A percentile compares a stretch with the other conserved stretches of the same genome.
Evolutionary conservation across 2,888 invertebrate species (phyloP).

Genomic region (Shargacucullia verbasci): DNA sequence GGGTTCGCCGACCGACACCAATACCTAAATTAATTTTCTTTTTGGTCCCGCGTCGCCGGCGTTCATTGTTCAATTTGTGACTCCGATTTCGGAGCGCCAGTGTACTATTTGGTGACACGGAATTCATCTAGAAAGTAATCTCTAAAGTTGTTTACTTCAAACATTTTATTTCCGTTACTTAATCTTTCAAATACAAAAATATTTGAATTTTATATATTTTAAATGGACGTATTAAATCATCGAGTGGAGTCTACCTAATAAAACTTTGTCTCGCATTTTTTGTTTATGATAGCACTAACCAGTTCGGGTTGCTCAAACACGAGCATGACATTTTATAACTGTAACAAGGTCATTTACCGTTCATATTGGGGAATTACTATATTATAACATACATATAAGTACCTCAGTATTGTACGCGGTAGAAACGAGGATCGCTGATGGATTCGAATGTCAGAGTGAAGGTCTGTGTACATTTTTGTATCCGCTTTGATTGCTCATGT

Average conservation of each 20-base stretch:
- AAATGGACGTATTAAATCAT: slow-evolving; percentile 38
- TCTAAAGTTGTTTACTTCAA: slow-evolving; percentile 55
- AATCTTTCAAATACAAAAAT: slow-evolving; percentile 4
- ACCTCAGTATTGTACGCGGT: slow-evolving; percentile 65
- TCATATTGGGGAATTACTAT: slow-evolving; percentile 78
- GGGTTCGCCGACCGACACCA: slow-evolving; percentile 87
- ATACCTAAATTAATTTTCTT: slow-evolving; percentile 89
- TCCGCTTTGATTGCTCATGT: slow-evolving; percentile 53
- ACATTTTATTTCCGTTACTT: too few species aligned
- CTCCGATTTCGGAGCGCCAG: slow-evolving; percentile 76
- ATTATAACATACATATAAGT: slow-evolving; percentile 56
- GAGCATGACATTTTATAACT: slow-evolving; percentile 86
- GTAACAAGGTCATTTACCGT: slow-evolving; percentile 84
- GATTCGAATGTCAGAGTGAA: slow-evolving; percentile 77
- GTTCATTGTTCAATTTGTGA: slow-evolving; percentile 84
- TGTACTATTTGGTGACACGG: slow-evolving; percentile 74
- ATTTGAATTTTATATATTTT: slow-evolving; percentile 12
- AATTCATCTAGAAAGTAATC: slow-evolving; percentile 70
- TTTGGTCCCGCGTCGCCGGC: slow-evolving; percentile 78
- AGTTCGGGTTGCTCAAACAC: slow-evolving; percentile 77
- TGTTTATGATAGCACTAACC: slow-evolving; percentile 69
- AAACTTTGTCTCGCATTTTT: slow-evolving; percentile 52
- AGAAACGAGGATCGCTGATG: slow-evolving; percentile 71
- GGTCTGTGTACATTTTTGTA: slow-evolving; percentile 66
- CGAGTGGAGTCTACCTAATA: slow-evolving; percentile 15